These are phyloP conservation scores for Drosophila formosana DNA, from an alignment of 2,888 invertebrate species.

Conservation along the genomic window DNA sequence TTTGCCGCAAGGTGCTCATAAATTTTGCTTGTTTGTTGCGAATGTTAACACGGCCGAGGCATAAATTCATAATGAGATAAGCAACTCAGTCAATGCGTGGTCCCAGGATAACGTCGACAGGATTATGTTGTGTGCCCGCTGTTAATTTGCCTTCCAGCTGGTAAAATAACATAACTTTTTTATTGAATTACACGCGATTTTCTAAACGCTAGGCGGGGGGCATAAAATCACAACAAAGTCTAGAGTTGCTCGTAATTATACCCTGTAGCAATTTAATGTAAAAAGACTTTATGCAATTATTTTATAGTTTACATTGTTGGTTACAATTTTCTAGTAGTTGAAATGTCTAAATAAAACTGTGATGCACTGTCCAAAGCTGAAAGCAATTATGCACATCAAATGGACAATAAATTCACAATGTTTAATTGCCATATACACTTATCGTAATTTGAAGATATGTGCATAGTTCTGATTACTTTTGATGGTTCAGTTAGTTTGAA, in stretches of 20 bases:
- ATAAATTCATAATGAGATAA: conserved; percentile 65
- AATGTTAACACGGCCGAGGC: conserved; percentile 38
- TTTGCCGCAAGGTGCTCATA: conserved; percentile 63
- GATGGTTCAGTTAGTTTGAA: background rate
- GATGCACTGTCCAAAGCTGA: too few relatives aligned
- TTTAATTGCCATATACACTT: background rate
- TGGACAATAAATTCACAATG: background rate
- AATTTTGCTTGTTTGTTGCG: conserved; percentile 45
- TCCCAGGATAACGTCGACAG: conserved; percentile 33
- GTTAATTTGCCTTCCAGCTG: conserved; percentile 39
- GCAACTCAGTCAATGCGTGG: conserved; percentile 40
- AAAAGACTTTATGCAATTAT: background rate
- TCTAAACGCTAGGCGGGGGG: background rate
- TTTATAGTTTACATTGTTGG: background rate
- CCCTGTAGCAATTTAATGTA: background rate
- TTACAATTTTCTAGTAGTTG: too few relatives aligned
- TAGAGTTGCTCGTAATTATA: background rate
- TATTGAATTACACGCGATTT: conserved; percentile 36
- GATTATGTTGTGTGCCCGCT: conserved; percentile 26
- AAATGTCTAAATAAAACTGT: background rate
- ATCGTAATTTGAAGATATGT: background rate
- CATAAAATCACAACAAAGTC: conserved; percentile 8
- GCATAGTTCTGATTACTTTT: background rate
- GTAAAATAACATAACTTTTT: conserved; percentile 34
- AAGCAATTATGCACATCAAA: too few relatives aligned